phyloP scores from a whole-genome alignment of 2,113 vertebrate genomes.

The Neotoma lepida region DNA sequence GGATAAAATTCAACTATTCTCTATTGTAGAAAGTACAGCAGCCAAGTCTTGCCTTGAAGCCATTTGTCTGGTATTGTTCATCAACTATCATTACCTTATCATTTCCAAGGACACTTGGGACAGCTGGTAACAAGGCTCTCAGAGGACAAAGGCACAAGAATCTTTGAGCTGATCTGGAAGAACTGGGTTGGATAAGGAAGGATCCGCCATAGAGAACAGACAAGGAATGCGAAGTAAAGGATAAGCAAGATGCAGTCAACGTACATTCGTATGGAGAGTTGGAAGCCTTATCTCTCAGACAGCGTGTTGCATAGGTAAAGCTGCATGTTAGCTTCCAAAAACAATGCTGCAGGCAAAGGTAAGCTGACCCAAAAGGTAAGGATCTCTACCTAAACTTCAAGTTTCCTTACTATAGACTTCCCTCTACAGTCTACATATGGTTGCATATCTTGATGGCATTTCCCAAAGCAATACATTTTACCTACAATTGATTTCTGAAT shows the following conservation, averaged over 20 bases:
- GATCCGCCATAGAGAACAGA: not conserved
- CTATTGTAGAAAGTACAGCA: not conserved
- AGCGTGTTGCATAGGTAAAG: not conserved
- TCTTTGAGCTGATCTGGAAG: not conserved
- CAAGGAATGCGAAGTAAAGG: not conserved
- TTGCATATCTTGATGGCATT: not conserved
- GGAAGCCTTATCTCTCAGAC: not conserved
- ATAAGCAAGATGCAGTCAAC: no score
- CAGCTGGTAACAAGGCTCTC: not conserved
- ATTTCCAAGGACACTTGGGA: not conserved
- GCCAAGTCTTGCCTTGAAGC: not conserved
- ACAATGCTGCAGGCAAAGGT: not conserved
- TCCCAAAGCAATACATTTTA: not conserved
- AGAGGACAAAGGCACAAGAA: not conserved
- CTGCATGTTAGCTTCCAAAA: not conserved
- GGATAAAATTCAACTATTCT: not conserved
- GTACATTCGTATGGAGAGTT: no score
- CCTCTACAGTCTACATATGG: not conserved
- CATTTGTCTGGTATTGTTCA: not conserved
- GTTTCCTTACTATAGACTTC: rapidly evolving
- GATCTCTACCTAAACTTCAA: not conserved
- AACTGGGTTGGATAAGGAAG: not conserved
- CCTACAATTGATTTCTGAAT: not conserved
- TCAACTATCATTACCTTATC: not conserved
- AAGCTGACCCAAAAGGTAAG: not conserved